Evolutionary conservation across 2,888 invertebrate species (phyloP).

Genomic region (Tryphoninae sp.): DNA sequence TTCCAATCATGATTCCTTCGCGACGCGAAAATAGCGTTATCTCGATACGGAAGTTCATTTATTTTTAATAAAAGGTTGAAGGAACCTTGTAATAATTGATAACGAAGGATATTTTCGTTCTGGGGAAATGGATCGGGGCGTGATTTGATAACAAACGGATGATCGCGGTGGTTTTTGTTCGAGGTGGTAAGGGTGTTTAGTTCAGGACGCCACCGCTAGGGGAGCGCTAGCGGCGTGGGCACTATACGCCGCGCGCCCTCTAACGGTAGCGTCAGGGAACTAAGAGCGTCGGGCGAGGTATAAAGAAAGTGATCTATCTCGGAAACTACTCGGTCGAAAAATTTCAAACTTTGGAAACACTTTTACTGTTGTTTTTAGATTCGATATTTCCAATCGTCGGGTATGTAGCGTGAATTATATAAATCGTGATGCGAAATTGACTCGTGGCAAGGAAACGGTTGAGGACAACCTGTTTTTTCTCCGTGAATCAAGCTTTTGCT

Average conservation of each 20-base stretch:
- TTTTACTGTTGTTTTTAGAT: neutral
- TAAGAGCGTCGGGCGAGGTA: neutral
- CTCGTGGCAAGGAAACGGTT: conserved; percentile 56
- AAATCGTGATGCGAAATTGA: neutral
- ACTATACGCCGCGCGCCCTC: neutral
- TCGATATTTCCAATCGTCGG: neutral
- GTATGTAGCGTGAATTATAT: neutral
- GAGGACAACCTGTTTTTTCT: conserved; percentile 49
- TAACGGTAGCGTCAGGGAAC: neutral
- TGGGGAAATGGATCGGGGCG: too few relatives aligned
- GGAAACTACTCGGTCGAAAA: too few relatives aligned
- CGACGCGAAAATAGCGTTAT: too few relatives aligned
- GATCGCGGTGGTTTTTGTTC: neutral
- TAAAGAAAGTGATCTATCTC: too few relatives aligned
- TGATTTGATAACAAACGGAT: too few relatives aligned
- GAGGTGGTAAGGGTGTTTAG: neutral
- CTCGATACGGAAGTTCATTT: too few relatives aligned
- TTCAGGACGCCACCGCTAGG: conserved; percentile 3
- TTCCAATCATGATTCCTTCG: conserved; percentile 10
- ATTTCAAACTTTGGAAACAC: too few relatives aligned
- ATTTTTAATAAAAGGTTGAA: too few relatives aligned
- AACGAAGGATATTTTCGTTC: too few relatives aligned
- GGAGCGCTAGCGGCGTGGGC: neutral
- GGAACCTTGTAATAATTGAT: too few relatives aligned
- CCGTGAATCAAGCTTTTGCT: conserved; percentile 39